Evolutionary conservation across 35 echinoderm and acorn worm species (phyloP).

Genomic region (Patiria miniata): DNA sequence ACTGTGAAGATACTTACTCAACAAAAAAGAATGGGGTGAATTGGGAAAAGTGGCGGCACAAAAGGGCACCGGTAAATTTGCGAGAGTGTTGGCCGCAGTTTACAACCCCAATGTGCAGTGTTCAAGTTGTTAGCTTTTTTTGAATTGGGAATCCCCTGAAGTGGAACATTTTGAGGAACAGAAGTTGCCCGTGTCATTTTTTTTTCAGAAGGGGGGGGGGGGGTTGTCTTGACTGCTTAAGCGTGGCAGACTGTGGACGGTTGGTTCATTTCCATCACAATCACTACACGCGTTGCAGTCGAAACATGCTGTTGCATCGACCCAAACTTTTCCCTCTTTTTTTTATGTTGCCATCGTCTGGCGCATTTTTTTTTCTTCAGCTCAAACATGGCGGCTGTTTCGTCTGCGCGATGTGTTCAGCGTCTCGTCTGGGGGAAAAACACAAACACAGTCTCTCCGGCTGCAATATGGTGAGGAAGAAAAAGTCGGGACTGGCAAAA

Average conservation of each 20-base stretch:
- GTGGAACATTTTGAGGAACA: slow-evolving; percentile 10
- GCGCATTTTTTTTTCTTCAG: not conserved
- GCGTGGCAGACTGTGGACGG: not conserved
- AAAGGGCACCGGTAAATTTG: too few species aligned
- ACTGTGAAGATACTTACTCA: too few species aligned
- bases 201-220: too few species aligned
- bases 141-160: too few species aligned
- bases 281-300: slow-evolving; percentile 2
- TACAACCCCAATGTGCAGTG: too few species aligned
- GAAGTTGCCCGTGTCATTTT: slow-evolving; percentile 11
- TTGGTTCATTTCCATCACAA: slow-evolving; percentile 9
- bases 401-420: not conserved
- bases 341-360: not conserved
- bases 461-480: too few species aligned
- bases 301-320: slow-evolving; percentile 30
- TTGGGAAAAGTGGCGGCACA: too few species aligned
- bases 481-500: not conserved
- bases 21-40: too few species aligned
- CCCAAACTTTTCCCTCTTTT: not conserved
- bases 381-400: slow-evolving; percentile 15
- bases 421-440: not conserved
- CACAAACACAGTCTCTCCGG: too few species aligned
- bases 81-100: too few species aligned
- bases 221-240: not conserved
- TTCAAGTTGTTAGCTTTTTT: too few species aligned